Percentiles rank a stretch among this genome's conserved stretches.
Evolutionary conservation across 2,113 vertebrate species (phyloP).

Genomic region (Stictonetta naevosa): DNA sequence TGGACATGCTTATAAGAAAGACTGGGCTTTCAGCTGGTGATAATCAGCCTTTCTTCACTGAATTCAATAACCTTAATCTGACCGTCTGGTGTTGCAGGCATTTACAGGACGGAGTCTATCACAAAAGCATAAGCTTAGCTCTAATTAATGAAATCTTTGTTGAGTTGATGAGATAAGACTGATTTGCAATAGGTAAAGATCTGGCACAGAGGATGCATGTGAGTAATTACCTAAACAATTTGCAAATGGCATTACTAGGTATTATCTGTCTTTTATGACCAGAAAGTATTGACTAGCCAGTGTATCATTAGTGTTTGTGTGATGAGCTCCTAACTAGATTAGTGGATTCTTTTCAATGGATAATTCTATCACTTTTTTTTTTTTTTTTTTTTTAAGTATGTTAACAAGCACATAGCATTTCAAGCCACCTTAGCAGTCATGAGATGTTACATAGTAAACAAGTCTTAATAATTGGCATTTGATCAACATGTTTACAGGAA

Average conservation of each 20-base stretch:
- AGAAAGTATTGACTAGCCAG: not conserved
- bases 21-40: not conserved
- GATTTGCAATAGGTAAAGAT: not conserved
- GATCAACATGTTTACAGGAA: not conserved
- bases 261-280: not conserved
- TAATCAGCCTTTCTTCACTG: not conserved
- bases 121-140: not conserved
- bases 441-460: not conserved
- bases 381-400: not conserved
- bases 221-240: not conserved
- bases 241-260: not conserved
- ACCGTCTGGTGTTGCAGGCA: not conserved
- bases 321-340: not conserved
- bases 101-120: not conserved
- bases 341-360: not conserved
- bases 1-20: not conserved
- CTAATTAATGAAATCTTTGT: not conserved
- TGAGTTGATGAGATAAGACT: not conserved
- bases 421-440: not conserved
- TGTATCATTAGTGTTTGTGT: not conserved
- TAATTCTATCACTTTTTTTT: not conserved
- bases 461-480: not conserved
- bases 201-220: not conserved
- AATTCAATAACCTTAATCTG: not conserved
- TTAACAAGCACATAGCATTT: not conserved